These are phyloP conservation scores for Micronycteris hirsuta DNA, from an alignment of 2,113 vertebrate species.

Conservation along the genomic window DNA sequence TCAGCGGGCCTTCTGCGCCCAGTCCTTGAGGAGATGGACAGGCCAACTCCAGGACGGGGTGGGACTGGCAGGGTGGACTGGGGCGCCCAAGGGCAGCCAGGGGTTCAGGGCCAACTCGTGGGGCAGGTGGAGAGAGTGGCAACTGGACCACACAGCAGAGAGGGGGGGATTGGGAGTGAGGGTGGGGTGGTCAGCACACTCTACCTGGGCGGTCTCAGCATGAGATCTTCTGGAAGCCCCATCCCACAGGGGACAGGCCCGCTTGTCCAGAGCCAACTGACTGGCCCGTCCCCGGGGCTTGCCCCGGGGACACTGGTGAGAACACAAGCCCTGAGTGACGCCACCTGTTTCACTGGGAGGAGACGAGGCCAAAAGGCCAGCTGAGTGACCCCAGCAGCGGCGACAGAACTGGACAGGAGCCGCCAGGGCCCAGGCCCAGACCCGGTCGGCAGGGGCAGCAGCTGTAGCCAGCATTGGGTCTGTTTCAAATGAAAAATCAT, in stretches of 20 bases:
- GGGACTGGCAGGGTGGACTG: accelerated
- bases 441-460: too few species aligned
- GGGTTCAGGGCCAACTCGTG: accelerated
- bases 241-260: accelerated
- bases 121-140: neutral
- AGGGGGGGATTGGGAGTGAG: too few species aligned
- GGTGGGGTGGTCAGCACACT: neutral
- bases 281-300: neutral
- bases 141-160: neutral
- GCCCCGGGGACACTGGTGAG: too few species aligned
- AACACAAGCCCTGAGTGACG: neutral
- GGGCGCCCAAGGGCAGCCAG: neutral
- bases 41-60: too few species aligned
- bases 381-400: accelerated
- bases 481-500: neutral
- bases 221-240: neutral
- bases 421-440: neutral
- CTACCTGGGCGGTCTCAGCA: neutral
- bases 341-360: neutral
- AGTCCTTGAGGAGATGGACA: accelerated
- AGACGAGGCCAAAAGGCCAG: neutral
- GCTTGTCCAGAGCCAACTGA: too few species aligned
- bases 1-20: neutral
- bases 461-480: accelerated
- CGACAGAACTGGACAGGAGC: neutral